Evolutionary conservation across 2,888 invertebrate genomes (phyloP), one percentile per base, ranked within the genome.

Genomic region (Stenotaenia linearis): DNA sequence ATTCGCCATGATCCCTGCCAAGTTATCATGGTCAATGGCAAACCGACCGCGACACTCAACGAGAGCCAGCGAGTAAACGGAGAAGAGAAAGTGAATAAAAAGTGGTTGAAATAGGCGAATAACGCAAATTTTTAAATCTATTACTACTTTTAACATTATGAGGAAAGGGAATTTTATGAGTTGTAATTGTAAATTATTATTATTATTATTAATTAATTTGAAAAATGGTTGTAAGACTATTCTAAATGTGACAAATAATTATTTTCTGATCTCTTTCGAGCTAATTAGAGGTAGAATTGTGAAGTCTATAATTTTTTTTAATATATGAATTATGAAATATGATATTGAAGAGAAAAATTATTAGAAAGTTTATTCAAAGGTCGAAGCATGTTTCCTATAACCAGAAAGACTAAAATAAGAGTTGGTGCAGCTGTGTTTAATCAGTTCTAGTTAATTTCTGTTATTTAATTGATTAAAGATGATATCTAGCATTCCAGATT

Each of bases 1-100:
- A 90, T 92, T 83, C 91, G 94, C 82, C 94, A 95, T 88, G 93
- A 94, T 87, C 94, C 95, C 69, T 93, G 93, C 87, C 92, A 93
- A 81, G 61, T 79, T n/a, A 79, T 79, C 69, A 79, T 79, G 79
- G 75, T 79, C 23, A 37, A 79, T 75, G 79, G 79, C 7, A 79
- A 79, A 79, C 79, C 79, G 12, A 79, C 79, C 6, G 79, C 79
- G 15, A 37, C 35, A 0, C 45, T 79, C 25, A 25, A 79, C 35
- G 79, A 79, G 35, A 69, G 30, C 12, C 35, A 74, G 7, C 74
- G 79, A 23, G 25, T 79, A 15, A 1, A 74, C 40, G 75, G 40
- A 0, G 79, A 75, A 69, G 69, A 69, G 69, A 25, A 28, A 69
- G 10, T 69, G 25, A 10, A 5, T 12, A 28, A 28, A 28, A 69